Evolutionary conservation across 2,888 invertebrate species (phyloP).

Genomic region (Acrobasis consociella): DNA sequence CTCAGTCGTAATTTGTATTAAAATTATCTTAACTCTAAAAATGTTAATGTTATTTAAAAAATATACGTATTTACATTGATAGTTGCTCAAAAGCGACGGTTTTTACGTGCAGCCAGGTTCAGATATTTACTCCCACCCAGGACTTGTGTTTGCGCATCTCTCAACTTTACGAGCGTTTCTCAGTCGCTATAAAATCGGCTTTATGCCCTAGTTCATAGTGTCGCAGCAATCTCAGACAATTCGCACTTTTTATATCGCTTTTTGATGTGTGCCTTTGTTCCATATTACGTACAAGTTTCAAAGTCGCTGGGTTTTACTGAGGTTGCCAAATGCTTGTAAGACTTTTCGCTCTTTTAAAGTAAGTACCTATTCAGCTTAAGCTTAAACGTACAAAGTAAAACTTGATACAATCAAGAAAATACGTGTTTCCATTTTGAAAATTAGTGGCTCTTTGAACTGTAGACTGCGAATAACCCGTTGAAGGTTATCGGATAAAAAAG

Average conservation of each 20-base stretch:
- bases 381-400: background rate
- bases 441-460: too few relatives aligned
- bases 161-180: conserved; percentile 58
- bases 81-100: background rate
- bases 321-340: conserved; percentile 3
- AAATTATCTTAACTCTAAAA: too few relatives aligned
- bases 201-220: conserved; percentile 57
- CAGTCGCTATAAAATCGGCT: conserved; percentile 54
- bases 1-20: too few relatives aligned
- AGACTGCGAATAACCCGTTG: too few relatives aligned
- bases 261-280: conserved; percentile 37
- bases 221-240: conserved; percentile 52
- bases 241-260: conserved; percentile 49
- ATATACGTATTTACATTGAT: too few relatives aligned
- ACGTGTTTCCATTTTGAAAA: too few relatives aligned
- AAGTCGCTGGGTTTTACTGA: conserved; percentile 16
- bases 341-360: background rate
- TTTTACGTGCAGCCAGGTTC: conserved; percentile 25
- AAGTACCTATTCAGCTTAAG: background rate
- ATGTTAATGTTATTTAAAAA: too few relatives aligned
- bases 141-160: conserved; percentile 49
- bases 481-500: too few relatives aligned
- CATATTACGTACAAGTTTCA: conserved; percentile 20
- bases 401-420: background rate
- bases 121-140: conserved; percentile 44